Percentiles rank a stretch among this genome's conserved stretches.
Conservation (phyloP, 2,113 vertebrate species). For the Zosterops pallidus region DNA sequence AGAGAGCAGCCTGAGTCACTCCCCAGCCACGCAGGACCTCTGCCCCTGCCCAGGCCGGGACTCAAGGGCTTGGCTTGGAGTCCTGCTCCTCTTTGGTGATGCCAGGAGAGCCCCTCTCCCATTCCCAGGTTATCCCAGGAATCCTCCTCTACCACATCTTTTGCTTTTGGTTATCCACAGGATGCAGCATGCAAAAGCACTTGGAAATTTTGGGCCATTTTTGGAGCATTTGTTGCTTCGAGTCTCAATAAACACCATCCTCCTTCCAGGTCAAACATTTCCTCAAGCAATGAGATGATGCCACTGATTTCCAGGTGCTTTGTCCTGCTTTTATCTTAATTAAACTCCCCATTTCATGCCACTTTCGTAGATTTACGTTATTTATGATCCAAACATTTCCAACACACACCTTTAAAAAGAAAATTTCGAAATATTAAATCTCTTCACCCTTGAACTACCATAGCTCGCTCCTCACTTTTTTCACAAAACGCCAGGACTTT, state of each 20-base stretch:
- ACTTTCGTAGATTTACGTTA: not conserved
- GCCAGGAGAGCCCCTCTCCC: not conserved
- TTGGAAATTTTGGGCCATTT: not conserved
- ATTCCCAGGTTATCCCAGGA: not conserved
- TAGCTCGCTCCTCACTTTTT: not conserved
- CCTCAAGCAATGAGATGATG: not conserved
- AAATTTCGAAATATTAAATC: not conserved
- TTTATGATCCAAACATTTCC: not conserved
- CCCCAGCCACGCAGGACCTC: not conserved
- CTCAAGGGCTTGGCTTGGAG: not conserved
- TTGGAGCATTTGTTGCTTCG: not conserved
- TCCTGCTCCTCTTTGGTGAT: not conserved
- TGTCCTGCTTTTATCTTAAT: not conserved
- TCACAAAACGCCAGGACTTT: not conserved
- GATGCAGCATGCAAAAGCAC: not conserved
- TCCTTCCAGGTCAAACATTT: not conserved
- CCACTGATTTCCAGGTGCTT: not conserved
- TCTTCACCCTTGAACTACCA: not conserved
- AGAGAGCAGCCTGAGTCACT: conserved; percentile 18
- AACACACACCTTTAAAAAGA: not conserved
- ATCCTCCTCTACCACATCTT: not conserved
- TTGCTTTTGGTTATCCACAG: not conserved
- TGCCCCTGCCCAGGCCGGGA: not conserved
- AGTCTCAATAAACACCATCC: not conserved
- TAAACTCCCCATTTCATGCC: not conserved